Evolutionary conservation across 2,797 vertebrate genomes (phyloP), one percentile per base, ranked within the genome.

Genomic region (Sus cebifrons): DNA sequence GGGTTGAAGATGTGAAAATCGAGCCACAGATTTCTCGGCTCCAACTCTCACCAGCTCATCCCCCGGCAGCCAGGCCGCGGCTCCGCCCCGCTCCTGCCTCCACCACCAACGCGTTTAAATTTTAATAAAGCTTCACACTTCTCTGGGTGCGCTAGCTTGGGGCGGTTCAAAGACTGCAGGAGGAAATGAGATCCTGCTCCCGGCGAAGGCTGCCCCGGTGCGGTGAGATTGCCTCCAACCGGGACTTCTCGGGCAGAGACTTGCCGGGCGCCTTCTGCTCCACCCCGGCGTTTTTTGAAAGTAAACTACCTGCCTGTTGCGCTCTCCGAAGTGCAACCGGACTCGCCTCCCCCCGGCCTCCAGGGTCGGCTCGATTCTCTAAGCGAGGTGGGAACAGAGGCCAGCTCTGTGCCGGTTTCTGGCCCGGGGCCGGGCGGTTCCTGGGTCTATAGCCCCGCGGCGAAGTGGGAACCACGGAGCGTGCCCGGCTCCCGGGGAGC

Each of bases 271-370:
- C 89, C 49, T n/a, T 9, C 84, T 8, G 96, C 97, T 96, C 96
- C 94, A 71, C 97, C 90, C 89, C 94, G 62, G 97, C 96, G 85
- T 91, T 97, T 98, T 98, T 98, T 97, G 96, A 98, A 98, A 98
- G 97, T 98, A 97, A 98, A 98, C 97, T 96, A 97, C 97, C 97
- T 97, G 97, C 97, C 97, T 98, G 97, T 98, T 98, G 97, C 97
- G 92, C 97, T 93, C 97, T n/a, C 40, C 12, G n/a, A 70, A 15
- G 96, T 93, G 93, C 97, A 52, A 18, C 68, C 75, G n/a, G 96
- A 49, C 94, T 93, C 89, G 40, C 79, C 56, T 32, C 40, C 15
- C 73, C 44, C 40, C 60, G 85, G 96, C 95, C 87, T 75, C 64
- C 60, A 0, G 7, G 89, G 75, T 44, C 23, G 62, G 88, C 87